These are phyloP conservation scores for Dipodomys ordii DNA, from an alignment of 2,113 vertebrate species.

Conservation along the genomic window DNA sequence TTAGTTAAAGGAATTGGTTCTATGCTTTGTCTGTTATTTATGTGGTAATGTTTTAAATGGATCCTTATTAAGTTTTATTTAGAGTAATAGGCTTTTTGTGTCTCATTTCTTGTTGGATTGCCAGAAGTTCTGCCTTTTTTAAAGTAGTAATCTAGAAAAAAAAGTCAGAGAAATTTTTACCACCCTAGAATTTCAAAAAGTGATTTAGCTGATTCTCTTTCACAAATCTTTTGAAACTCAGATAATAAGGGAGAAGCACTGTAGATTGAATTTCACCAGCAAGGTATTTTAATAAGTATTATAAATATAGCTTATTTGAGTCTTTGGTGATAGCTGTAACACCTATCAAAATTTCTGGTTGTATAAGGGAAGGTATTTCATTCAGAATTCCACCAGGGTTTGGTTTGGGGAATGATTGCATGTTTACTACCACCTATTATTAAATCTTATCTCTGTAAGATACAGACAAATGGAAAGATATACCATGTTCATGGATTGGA, in stretches of 20 bases:
- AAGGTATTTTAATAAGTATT: constrained; percentile 34
- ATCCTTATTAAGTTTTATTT: not conserved
- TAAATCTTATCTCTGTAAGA: not conserved
- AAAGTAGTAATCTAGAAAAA: constrained; percentile 46
- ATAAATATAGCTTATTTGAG: not conserved
- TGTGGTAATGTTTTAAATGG: not conserved
- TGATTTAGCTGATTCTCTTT: not conserved
- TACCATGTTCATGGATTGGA: not conserved
- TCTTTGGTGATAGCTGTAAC: not conserved
- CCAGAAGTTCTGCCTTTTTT: constrained; percentile 3
- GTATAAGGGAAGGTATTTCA: not conserved
- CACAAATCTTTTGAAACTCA: constrained; percentile 27
- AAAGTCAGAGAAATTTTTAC: constrained; percentile 54
- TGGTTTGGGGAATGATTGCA: not conserved
- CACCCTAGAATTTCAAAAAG: constrained; percentile 20
- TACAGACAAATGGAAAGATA: not conserved
- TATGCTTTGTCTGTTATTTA: not conserved
- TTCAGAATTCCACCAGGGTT: not conserved
- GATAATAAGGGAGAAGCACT: not conserved
- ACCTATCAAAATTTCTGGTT: not conserved
- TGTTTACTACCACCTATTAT: not conserved
- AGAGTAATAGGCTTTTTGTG: not conserved
- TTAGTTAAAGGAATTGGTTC: constrained; percentile 18
- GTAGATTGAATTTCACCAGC: constrained; percentile 1
- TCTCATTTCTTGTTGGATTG: constrained; percentile 38